Base-by-base conservation (phyloP, 1,140 invertebrate species). In the Pemphigus obesinymphae region DNA sequence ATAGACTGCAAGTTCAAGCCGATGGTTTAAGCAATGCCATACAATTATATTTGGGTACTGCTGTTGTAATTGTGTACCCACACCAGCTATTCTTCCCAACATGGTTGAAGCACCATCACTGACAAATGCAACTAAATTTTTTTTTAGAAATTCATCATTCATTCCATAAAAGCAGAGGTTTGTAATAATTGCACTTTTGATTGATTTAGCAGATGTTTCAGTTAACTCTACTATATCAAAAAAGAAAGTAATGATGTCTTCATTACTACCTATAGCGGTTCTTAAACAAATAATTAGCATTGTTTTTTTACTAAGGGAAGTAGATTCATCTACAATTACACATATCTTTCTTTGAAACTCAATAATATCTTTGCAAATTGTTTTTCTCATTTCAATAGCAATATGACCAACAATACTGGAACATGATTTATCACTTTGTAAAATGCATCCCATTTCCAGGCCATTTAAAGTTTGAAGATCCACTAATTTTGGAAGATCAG, bases 401-500 rank as follows among this genome's bases (percentile, higher is more conserved):
- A 63, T 63, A 15, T 63, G 61, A 63, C 31, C 29, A 31, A 63
- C 20, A 17, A 63, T 63, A 34, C 13, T 34, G 20, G 61, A 15
- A 63, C 29, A 63, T 1, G 61, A 34, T 17, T 63, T 63, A 63
- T 63, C 31, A 34, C 26, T 31, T 63, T 63, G 61, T 20, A 63
- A 31, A 7, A 63, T 34, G 8, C 61, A 11, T 53, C 50, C 58
- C 31, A 31, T 63, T 15, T 63, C 31, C 11, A 31, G 20, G 20
- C 3, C 13, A 63, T 63, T 63, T 10, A 31, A 20, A 6, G 31
- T 63, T 63, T 63, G 58, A 15, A 68, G 20, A 23, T 68, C 66
- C n/a, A 68, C n/a, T 40, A 68, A 40, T 68, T 68, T 68, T 40
- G 66, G 66, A n/a, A 40, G n/a, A n/a, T 68, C 66, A 68, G 13